Base-by-base conservation (phyloP, 1,140 invertebrate species). In the Saccostrea echinata region DNA sequence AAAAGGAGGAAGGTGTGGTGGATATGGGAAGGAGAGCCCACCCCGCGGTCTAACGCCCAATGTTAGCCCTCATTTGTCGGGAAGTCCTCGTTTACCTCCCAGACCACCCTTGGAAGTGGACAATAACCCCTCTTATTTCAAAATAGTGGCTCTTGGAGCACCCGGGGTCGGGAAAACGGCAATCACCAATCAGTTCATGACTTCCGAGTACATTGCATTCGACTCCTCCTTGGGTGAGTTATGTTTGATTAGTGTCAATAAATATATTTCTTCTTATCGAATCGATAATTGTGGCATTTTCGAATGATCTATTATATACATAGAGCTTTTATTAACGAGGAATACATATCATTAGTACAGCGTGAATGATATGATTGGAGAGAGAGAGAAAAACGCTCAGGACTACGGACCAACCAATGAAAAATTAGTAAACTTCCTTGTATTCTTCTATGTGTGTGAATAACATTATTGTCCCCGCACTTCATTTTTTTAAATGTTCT, bases 111-210 rank as follows among this genome's bases (percentile, higher is more conserved):
- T 91, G 88, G 87, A 89, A 84, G 68, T 89, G 86, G 88, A 88
- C 13, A 53, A 71, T 6, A 84, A 87, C 27, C 85, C 91, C 13
- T 91, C 92, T 1, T 93, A 93, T 93, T 97, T 97, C 94, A 96
- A 97, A 27, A 97, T 98, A 13, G 97, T 98, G 0, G 95, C 98
- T 96, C 95, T 99, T 27, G 98, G 98, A 0, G 97, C 97, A 90
- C 96, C 97, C 0, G 97, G 97, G 1, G 98, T 98, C 43, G 98
- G 98, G 3, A 98, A 98, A 95, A 97, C 97, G 0, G 97, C 98
- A 0, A 95, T 98, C 3, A 97, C 98, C 0, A 97, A 97, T 0
- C 98, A 98, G 94, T 98, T 98, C 93, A 98, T 98, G 97, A 98
- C 98, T 3, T 98, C 97, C 71, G 98, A 98, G 91, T 98, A 98